Conservation (phyloP, 2,888 invertebrate species). For the Zele albiditarsus region DNA sequence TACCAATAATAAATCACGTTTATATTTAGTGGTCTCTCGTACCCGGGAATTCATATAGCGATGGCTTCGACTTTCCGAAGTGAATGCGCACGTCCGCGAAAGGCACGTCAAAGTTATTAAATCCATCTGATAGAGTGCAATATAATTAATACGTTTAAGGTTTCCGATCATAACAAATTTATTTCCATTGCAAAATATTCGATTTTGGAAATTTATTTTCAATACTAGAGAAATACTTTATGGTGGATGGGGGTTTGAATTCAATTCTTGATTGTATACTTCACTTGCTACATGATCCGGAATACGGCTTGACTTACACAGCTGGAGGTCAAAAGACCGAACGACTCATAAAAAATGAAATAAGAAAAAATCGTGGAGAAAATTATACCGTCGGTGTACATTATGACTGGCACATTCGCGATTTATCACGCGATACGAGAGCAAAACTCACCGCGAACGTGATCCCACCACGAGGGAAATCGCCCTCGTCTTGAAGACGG, state of each 20-base stretch:
- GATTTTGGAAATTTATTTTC: not conserved
- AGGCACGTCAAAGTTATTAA: constrained; percentile 23
- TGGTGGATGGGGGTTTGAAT: not conserved
- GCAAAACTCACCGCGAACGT: constrained; percentile 38
- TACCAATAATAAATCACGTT: constrained; percentile 67
- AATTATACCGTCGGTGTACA: constrained; percentile 54
- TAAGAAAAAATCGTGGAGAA: constrained; percentile 45
- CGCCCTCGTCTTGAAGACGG: constrained; percentile 45
- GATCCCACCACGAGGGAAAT: constrained; percentile 53
- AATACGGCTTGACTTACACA: constrained; percentile 34
- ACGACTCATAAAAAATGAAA: constrained; percentile 48
- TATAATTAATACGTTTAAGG: not conserved
- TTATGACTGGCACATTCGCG: constrained; percentile 51
- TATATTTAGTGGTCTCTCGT: constrained; percentile 59
- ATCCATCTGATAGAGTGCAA: constrained; percentile 5
- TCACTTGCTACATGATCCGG: constrained; percentile 33
- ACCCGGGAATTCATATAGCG: constrained; percentile 34
- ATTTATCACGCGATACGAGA: constrained; percentile 54
- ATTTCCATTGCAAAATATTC: not conserved
- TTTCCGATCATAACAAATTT: not conserved
- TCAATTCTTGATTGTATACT: constrained; percentile 6
- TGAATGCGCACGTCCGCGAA: constrained; percentile 23
- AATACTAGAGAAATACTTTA: not conserved
- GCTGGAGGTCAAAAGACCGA: constrained; percentile 27
- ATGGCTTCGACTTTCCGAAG: constrained; percentile 35